Evolutionary conservation across 2,888 invertebrate species (phyloP).

Genomic region (Orthosia incerta): DNA sequence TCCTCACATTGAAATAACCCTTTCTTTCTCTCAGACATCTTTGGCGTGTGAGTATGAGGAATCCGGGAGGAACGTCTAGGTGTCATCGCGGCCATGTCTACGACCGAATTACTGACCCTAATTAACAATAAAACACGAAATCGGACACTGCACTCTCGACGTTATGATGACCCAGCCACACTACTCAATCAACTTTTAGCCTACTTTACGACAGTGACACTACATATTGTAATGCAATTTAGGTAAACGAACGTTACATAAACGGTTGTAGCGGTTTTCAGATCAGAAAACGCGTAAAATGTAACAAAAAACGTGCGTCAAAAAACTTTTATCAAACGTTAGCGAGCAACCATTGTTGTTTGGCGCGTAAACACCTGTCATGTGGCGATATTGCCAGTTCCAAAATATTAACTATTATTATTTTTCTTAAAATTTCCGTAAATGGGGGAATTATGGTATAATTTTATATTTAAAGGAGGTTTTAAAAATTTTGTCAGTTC

Average conservation of each 20-base stretch:
- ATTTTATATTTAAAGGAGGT: too few relatives aligned
- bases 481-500: too few relatives aligned
- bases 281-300: constrained; percentile 58
- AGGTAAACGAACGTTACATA: constrained; percentile 17
- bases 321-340: constrained; percentile 75
- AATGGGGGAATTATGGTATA: background rate
- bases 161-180: constrained; percentile 57
- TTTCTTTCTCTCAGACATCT: constrained; percentile 92
- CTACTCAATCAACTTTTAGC: constrained; percentile 56
- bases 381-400: constrained; percentile 63
- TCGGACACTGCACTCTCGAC: constrained; percentile 64
- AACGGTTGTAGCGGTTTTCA: constrained; percentile 52
- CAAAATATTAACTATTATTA: constrained; percentile 35
- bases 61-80: constrained; percentile 84
- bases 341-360: constrained; percentile 85
- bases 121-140: constrained; percentile 64
- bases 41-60: constrained; percentile 89
- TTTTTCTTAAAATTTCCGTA: background rate
- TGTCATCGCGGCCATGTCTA: constrained; percentile 83
- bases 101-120: constrained; percentile 62
- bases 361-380: constrained; percentile 91
- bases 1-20: constrained; percentile 90
- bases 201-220: constrained; percentile 27
- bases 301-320: constrained; percentile 70
- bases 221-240: constrained; percentile 45